phyloP scores from a whole-genome alignment of 2,888 invertebrate genomes.

The Ormyrus nitidulus region DNA sequence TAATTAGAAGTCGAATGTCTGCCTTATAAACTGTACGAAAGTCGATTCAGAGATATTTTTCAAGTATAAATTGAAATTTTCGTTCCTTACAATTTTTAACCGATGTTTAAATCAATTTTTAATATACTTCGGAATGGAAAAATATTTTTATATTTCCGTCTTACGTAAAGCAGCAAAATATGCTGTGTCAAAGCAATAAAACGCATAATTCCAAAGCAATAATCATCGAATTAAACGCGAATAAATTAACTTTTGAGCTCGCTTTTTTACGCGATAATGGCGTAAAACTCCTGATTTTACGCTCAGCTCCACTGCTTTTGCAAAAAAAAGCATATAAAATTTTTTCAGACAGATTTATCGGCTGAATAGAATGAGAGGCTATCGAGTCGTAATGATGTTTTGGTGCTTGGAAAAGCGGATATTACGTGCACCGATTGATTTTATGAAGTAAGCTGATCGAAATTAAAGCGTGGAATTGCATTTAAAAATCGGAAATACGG shows the following conservation, averaged over 20 bases:
- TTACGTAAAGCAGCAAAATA: no score
- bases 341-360: constrained; percentile 37
- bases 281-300: constrained; percentile 21
- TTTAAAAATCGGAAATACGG: background rate
- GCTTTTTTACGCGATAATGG: constrained; percentile 27
- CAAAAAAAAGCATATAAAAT: constrained; percentile 6
- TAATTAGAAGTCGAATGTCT: no score
- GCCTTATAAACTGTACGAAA: no score
- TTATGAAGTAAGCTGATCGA: constrained; percentile 27
- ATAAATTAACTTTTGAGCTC: constrained; percentile 12
- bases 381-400: constrained; percentile 31
- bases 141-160: no score
- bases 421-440: constrained; percentile 22
- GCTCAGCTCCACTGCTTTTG: background rate
- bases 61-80: no score
- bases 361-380: background rate
- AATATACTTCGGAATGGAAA: no score
- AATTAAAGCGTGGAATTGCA: constrained; percentile 7
- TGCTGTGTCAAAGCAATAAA: no score
- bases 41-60: no score
- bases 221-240: constrained; percentile 27
- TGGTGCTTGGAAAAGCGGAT: constrained; percentile 21
- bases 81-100: no score
- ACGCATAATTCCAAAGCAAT: background rate
- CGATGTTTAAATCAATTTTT: no score